phyloP scores from a whole-genome alignment of 2,888 invertebrate species.

The Hypena proboscidalis region DNA sequence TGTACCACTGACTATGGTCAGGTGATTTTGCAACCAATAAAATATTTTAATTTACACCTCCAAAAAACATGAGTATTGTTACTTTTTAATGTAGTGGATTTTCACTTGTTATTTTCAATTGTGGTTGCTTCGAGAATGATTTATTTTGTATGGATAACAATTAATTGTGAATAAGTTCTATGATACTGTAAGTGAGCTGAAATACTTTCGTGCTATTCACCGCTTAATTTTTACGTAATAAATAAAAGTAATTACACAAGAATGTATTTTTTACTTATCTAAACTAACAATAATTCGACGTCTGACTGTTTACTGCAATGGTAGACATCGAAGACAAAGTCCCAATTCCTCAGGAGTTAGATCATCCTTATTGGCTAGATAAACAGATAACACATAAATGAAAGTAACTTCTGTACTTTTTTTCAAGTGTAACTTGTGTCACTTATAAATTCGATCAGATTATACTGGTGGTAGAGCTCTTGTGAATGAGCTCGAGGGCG shows the following conservation, averaged over 20 bases:
- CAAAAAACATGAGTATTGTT: background rate
- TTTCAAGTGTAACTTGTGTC: too few relatives aligned
- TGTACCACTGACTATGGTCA: conserved; percentile 15
- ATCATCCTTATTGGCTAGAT: too few relatives aligned
- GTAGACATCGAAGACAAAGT: too few relatives aligned
- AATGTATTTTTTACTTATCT: background rate
- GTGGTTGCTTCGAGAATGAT: conserved; percentile 15
- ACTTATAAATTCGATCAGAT: too few relatives aligned
- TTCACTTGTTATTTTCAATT: conserved; percentile 10
- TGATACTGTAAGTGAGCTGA: conserved; percentile 19
- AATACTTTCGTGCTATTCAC: conserved; percentile 20
- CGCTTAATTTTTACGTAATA: conserved; percentile 23
- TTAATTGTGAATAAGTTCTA: conserved; percentile 9
- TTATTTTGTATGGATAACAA: conserved; percentile 18
- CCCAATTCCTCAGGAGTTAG: too few relatives aligned
- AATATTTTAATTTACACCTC: conserved; percentile 23
- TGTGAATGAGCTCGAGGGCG: too few relatives aligned
- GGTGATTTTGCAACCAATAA: conserved; percentile 22
- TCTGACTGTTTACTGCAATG: too few relatives aligned
- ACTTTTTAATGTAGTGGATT: conserved; percentile 10
- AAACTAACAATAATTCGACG: too few relatives aligned
- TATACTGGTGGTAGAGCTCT: too few relatives aligned
- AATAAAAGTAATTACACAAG: conserved; percentile 24
- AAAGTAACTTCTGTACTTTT: too few relatives aligned
- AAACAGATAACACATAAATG: too few relatives aligned